A percentile compares a stretch with the other conserved stretches of the same genome.
phyloP scores from a whole-genome alignment of 2,888 invertebrate genomes.

The Tridacna gigas region DNA sequence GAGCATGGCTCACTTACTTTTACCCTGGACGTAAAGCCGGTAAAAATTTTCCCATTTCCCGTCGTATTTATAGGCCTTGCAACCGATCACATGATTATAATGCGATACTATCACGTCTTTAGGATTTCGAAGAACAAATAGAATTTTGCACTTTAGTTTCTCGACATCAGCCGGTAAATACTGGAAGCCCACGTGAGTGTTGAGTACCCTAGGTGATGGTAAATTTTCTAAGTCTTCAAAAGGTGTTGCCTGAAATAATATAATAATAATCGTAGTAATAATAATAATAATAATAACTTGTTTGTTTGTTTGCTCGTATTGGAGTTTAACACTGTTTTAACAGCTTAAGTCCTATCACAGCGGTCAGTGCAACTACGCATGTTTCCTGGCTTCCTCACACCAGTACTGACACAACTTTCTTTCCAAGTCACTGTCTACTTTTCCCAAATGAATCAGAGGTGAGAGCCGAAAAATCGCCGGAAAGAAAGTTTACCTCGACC shows the following conservation, averaged over 20 bases:
- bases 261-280: too few species aligned
- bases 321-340: too few species aligned
- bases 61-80: conserved; percentile 56
- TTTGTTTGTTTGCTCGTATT: too few species aligned
- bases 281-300: too few species aligned
- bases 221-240: not conserved
- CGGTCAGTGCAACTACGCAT: too few species aligned
- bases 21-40: conserved; percentile 61
- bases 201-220: conserved; percentile 58
- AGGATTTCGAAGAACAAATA: conserved; percentile 61
- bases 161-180: conserved; percentile 51
- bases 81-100: conserved; percentile 49
- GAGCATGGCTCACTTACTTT: conserved; percentile 66
- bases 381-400: too few species aligned
- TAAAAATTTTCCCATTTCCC: conserved; percentile 67
- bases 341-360: too few species aligned
- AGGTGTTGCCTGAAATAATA: not conserved
- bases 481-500: too few species aligned
- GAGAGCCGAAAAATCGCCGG: too few species aligned
- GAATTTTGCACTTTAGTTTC: conserved; percentile 54
- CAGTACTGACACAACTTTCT: too few species aligned
- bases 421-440: too few species aligned
- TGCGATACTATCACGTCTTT: conserved; percentile 63
- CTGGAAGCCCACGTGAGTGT: conserved; percentile 56
- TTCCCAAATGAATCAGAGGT: too few species aligned